Conservation (phyloP, 2,888 invertebrate genomes). For the Apomyelois bistriatella region DNA sequence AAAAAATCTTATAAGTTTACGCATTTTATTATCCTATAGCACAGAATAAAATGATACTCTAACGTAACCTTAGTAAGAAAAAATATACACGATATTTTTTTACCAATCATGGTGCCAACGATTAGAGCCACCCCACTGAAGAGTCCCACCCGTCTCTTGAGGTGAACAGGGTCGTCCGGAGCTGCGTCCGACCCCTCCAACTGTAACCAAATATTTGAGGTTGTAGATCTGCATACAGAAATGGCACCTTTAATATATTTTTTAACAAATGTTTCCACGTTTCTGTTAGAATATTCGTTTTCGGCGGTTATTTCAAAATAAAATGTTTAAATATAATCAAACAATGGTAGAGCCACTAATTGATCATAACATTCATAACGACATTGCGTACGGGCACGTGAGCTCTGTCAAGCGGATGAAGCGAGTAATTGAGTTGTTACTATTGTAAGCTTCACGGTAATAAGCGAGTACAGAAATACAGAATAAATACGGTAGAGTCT, state of each 20-base stretch:
- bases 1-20: too few relatives aligned
- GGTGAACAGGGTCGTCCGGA: conserved; percentile 98
- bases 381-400: conserved; percentile 1
- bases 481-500: background rate
- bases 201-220: conserved; percentile 40
- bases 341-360: background rate
- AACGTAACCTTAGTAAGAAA: background rate
- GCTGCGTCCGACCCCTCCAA: conserved; percentile 95
- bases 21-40: too few relatives aligned
- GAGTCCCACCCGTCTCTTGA: conserved; percentile 99
- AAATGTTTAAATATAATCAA: background rate
- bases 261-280: too few relatives aligned
- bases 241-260: too few relatives aligned
- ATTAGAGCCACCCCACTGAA: conserved; percentile 99
- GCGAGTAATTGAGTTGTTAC: conserved; percentile 3
- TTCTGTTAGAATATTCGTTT: background rate
- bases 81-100: conserved; percentile 29
- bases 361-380: conserved; percentile 2
- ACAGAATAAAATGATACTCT: too few relatives aligned
- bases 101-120: conserved; percentile 98
- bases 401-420: background rate
- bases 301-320: background rate
- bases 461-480: background rate
- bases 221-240: too few relatives aligned
- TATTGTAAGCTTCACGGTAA: background rate